Evolutionary conservation across 1,140 invertebrate species (phyloP), one percentile per base, ranked within the genome.

Genomic region (Formica exsecta): DNA sequence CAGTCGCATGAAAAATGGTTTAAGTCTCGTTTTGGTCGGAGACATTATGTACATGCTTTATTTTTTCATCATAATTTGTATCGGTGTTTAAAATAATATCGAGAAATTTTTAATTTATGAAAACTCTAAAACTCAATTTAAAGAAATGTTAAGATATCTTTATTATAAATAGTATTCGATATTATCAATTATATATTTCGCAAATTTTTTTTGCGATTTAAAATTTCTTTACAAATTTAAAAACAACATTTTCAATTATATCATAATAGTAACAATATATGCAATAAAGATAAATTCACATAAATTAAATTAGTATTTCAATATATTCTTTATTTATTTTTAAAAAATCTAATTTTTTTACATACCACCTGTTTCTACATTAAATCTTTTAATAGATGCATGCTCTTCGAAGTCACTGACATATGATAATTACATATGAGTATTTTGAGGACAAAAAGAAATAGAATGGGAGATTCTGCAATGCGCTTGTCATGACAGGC

Each of bases 401-500:
- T 54, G 19, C 41, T 32, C 38, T n/a, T 73, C 13, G 19, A 4
- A n/a, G 16, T 48, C 16, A 48, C 22, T 32, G 32, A 11, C 16
- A 36, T 51, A 65, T 83, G 41, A 74, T 89, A 89, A 89, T 89
- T 89, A 88, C 77, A 61, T 76, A 86, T 85, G 5, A 51, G 65
- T 89, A 68, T 89, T 59, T 62, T 44, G 64, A 25, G 79, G 84
- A 86, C 87, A 76, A 70, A 70, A 86, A 89, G 86, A 59, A 73
- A 75, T 65, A 57, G 84, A 86, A 80, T 62, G 51, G 59, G 57
- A 81, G 41, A 25, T 65, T 36, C 62, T 65, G 59, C 71, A 75
- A 73, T 59, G 25, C 48, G 68, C 44, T n/a, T 51, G 38, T 61
- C 85, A 66, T 89, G 87, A 89, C 89, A 66, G 74, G 77, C 89